Evolutionary conservation across 2,888 invertebrate species (phyloP).

Genomic region (Dysmachus trigonus): DNA sequence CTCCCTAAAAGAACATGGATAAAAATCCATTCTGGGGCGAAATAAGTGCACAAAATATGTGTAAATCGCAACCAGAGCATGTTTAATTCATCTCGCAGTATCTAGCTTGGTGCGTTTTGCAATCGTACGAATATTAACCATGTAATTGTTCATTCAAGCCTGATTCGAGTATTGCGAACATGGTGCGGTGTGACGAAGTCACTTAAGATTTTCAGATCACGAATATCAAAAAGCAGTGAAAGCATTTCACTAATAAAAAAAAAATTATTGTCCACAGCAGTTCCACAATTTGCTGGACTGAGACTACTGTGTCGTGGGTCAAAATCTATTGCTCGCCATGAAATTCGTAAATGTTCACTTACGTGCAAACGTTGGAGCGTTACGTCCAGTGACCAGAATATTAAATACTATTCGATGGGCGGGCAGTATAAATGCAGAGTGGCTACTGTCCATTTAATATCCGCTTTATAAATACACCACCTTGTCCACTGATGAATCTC

Average conservation of each 20-base stretch:
- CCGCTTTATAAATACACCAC: slow-evolving; percentile 47
- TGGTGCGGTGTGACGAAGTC: background rate
- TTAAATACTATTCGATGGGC: background rate
- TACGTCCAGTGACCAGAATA: slow-evolving; percentile 18
- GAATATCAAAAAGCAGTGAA: slow-evolving; percentile 31
- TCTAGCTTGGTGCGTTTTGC: background rate
- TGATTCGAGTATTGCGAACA: background rate
- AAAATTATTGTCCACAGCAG: background rate
- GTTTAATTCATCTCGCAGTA: background rate
- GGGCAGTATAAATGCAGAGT: background rate
- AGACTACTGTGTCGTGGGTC: background rate
- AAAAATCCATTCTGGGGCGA: background rate
- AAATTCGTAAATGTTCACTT: slow-evolving; percentile 21
- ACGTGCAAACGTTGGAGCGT: background rate
- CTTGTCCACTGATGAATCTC: background rate
- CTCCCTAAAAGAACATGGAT: background rate
- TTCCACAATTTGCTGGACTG: background rate
- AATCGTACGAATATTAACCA: slow-evolving; percentile 20
- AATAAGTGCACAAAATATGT: background rate
- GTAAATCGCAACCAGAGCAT: background rate
- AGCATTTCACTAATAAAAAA: slow-evolving; percentile 38
- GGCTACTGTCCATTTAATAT: slow-evolving; percentile 1
- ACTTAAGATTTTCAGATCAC: slow-evolving; percentile 26
- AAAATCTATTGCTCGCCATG: background rate
- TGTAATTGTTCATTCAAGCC: slow-evolving; percentile 31